Evolutionary conservation across 1,140 invertebrate genomes (phyloP).

Genomic region (Megalopta genalis): DNA sequence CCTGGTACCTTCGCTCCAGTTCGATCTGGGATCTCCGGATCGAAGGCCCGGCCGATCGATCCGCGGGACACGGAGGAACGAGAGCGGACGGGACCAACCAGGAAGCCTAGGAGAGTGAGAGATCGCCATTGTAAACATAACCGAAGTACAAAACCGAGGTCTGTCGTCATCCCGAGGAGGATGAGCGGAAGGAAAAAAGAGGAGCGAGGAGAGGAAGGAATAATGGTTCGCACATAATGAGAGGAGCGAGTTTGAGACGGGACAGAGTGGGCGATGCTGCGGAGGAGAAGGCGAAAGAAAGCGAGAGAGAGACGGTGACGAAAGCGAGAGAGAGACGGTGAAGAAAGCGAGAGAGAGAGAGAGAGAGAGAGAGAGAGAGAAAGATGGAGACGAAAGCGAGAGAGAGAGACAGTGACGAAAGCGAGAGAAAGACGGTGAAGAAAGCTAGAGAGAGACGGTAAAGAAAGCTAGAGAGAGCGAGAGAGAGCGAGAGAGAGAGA

Average conservation of each 20-base stretch:
- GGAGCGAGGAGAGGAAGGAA: not conserved
- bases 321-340: not conserved
- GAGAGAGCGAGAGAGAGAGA: too few species aligned
- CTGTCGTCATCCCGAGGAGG: not conserved
- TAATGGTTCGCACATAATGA: constrained; percentile 44
- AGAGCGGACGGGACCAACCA: not conserved
- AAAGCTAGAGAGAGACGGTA: not conserved
- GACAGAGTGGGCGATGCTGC: not conserved
- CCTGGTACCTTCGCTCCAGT: too few species aligned
- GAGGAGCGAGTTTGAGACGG: constrained; percentile 11
- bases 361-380: too few species aligned
- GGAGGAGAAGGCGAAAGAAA: not conserved
- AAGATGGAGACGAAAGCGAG: too few species aligned
- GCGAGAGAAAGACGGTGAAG: too few species aligned
- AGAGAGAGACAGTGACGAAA: too few species aligned
- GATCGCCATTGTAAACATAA: constrained; percentile 32
- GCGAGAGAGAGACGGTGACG: not conserved
- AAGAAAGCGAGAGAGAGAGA: not conserved
- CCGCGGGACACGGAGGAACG: not conserved
- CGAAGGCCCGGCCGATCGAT: too few species aligned
- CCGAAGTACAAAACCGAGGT: constrained; percentile 23
- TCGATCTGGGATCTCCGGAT: too few species aligned
- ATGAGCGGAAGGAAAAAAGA: not conserved
- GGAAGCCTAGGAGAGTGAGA: not conserved
- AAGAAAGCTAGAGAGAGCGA: too few species aligned